These are phyloP conservation scores for Melieria omissa DNA, from an alignment of 2,888 invertebrate species.

Conservation along the genomic window DNA sequence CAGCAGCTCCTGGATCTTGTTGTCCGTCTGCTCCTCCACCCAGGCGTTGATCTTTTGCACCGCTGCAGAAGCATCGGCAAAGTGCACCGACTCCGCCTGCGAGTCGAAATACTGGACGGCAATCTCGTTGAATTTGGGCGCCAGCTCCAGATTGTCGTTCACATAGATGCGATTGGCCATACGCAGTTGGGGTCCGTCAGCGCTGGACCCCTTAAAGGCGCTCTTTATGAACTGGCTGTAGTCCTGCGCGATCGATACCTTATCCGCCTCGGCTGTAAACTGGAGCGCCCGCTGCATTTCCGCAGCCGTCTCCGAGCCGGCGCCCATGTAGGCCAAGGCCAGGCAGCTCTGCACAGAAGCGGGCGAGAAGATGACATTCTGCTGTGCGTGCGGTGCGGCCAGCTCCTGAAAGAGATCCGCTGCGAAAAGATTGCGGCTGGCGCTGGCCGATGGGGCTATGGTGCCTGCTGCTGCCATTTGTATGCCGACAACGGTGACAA, in stretches of 20 bases:
- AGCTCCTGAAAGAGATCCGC: conserved; percentile 50
- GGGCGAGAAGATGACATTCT: conserved; percentile 59
- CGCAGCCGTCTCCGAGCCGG: conserved; percentile 68
- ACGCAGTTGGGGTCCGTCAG: conserved; percentile 56
- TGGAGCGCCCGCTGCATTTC: conserved; percentile 53
- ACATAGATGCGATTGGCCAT: conserved; percentile 81
- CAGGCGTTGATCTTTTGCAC: conserved; percentile 79
- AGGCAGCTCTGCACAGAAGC: conserved; percentile 77
- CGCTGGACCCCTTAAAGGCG: conserved; percentile 36
- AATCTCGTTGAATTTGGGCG: conserved; percentile 70
- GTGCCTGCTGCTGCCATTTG: conserved; percentile 41
- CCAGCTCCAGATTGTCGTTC: conserved; percentile 70
- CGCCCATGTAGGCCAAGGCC: conserved; percentile 78
- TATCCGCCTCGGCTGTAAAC: conserved; percentile 46
- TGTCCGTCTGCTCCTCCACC: conserved; percentile 82
- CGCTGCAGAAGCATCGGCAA: conserved; percentile 68
- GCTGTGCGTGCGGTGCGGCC: conserved; percentile 22
- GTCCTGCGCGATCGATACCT: conserved; percentile 48
- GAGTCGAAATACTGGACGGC: conserved; percentile 74
- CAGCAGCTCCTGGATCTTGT: conserved; percentile 84
- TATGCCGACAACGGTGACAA: neutral
- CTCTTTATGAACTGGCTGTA: conserved; percentile 52
- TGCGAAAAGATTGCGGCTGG: conserved; percentile 53
- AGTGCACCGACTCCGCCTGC: conserved; percentile 74
- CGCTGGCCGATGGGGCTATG: conserved; percentile 44